Base-by-base conservation (phyloP, 2,797 vertebrate species). In the Xenops minutus region DNA sequence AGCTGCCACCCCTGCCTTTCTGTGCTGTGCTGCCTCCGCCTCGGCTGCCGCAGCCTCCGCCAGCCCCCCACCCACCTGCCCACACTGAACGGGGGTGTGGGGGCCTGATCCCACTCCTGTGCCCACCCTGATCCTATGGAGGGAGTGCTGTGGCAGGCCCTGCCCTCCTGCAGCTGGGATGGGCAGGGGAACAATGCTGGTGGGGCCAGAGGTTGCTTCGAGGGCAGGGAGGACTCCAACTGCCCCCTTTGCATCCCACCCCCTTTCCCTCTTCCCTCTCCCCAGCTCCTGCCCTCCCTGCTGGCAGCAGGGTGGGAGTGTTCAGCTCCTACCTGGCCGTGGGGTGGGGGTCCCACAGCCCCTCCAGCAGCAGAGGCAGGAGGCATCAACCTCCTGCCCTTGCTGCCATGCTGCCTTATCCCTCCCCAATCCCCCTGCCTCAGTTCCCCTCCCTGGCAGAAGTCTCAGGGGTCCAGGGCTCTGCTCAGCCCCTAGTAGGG, bases 61-160 rank as follows among this genome's bases (percentile, higher is more conserved):
- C 62, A 14, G 27, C 27, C 41, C 61, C n/a, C 41, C 3, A 2
- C 48, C 56, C 30, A 3, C n/a, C 87, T 63, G 43, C 78, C 84
- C 88, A 14, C 2, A 0, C 30, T 52, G 27, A 10, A 41, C 0
- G 0, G 27, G 13, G 13, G 18, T 5, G 13, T 56, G 20, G 43
- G 12, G 75, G 10, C 20, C 2, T 0, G 0, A 13, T n/a, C 32
- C 73, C 2, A 0, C 46, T 63, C 54, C 75, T 29, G 29, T 48
- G 7, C 37, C 71, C n/a, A 3, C 32, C 72, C 61, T 2, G 7
- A 9, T 32, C 4, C 51, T 16, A 8, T 2, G 2, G 9, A 32
- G 34, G 68, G 36, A 72, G 30, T 5, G 3, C 30, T 3, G 4
- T 2, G 0, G 10, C 8, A 44, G 61, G 29, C 7, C 39, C 68